Conservation (phyloP, 2,888 invertebrate genomes). For the Rhorus exstirpatorius region DNA sequence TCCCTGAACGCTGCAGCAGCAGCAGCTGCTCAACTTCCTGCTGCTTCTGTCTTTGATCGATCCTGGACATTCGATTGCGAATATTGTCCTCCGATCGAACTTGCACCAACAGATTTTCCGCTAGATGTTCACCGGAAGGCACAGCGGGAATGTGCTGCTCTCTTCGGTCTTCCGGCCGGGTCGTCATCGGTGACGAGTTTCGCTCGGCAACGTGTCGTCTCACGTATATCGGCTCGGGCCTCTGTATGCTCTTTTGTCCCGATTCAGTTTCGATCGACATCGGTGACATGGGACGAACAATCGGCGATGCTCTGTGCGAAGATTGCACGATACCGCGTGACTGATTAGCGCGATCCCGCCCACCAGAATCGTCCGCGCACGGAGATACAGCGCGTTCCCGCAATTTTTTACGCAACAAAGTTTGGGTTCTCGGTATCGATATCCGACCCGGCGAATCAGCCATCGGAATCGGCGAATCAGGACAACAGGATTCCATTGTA, state of each 20-base stretch:
- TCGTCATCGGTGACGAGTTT: constrained; percentile 56
- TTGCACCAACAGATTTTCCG: constrained; percentile 58
- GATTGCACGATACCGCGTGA: constrained; percentile 26
- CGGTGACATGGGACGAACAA: constrained; percentile 65
- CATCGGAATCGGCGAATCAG: constrained; percentile 80
- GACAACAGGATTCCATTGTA: constrained; percentile 70
- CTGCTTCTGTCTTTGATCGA: constrained; percentile 23
- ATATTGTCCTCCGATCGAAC: constrained; percentile 44
- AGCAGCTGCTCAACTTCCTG: constrained; percentile 17
- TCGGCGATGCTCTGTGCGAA: constrained; percentile 50
- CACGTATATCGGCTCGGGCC: constrained; percentile 80
- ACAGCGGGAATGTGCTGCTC: constrained; percentile 24
- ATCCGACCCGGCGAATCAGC: constrained; percentile 77
- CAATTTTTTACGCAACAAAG: constrained; percentile 43
- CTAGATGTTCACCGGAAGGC: constrained; percentile 24
- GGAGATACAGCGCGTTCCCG: constrained; percentile 64
- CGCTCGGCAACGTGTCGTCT: constrained; percentile 48
- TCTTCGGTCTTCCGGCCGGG: constrained; percentile 42
- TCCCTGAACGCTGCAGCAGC: constrained; percentile 27
- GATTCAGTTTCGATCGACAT: constrained; percentile 23
- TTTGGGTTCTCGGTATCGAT: constrained; percentile 58
- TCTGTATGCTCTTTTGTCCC: constrained; percentile 69
- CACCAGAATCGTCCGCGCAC: constrained; percentile 18
- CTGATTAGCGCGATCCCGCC: constrained; percentile 26
- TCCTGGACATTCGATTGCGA: constrained; percentile 10